Base-by-base conservation (phyloP, 2,888 invertebrate species). In the Nasonovia ribisnigri region DNA sequence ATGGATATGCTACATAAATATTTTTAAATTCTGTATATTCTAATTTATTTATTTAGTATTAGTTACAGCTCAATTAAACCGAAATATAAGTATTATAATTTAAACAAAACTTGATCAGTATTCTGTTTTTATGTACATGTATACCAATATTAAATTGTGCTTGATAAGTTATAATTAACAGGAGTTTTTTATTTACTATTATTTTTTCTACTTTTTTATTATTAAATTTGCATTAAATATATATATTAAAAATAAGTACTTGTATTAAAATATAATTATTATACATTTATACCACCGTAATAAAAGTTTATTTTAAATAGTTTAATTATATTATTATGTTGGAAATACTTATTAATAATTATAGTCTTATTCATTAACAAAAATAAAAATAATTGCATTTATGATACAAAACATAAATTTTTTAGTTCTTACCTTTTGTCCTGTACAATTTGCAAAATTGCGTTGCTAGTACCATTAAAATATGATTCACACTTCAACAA, bases 41-140 rank as follows among this genome's bases (percentile, higher is more conserved):
- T 36, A 1, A 60, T 92, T 57, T 42, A n/a, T n/a, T n/a, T 51
- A 86, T 20, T 48, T 90, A 48, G 0, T 92, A 67, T 29, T 36
- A 48, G 0, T 87, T 87, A 24, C 36, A 67, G 67, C 60, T 67
- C 92, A 91, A 84, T 51, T 51, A 91, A 51, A 77, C 51, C 10
- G 54, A 84, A 87, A n/a, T 87, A 87, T 24, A 51, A 36, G 20
- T 54, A 43, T 84, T 57, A 29, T 8, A 54, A 42, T 91, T 91
- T 84, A 43, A 84, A 91, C 0, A 43, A n/a, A 43, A 84, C 84
- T 91, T 84, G 16, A 91, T 54, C 84, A 84, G 54, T 84, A 57
- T 29, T 91, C 10, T 54, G 29, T 54, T 29, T 84, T 4, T 43
- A 36, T 54, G 24, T 54, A 26, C 43, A 3, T 43, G n/a, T 91